These are phyloP conservation scores for Sarcophaga subvicina DNA, from an alignment of 2,888 invertebrate species.

Conservation along the genomic window DNA sequence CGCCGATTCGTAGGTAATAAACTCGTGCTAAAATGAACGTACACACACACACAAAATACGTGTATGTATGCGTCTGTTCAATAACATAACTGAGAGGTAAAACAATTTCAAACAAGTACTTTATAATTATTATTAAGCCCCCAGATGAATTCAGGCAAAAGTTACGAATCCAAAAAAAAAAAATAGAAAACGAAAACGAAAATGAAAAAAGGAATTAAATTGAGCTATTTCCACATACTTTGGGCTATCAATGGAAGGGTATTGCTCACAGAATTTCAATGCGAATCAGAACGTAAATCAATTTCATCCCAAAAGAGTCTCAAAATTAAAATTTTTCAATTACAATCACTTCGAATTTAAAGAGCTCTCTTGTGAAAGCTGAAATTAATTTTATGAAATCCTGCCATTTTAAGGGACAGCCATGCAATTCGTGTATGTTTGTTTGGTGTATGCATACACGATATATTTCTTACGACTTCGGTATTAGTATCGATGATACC, in stretches of 20 bases:
- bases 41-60: neutral
- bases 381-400: no score
- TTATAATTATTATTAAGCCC: slow-evolving; percentile 61
- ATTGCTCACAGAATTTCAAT: neutral
- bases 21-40: slow-evolving; percentile 64
- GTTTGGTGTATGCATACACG: neutral
- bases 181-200: neutral
- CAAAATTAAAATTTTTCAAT: neutral
- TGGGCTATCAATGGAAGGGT: slow-evolving; percentile 13
- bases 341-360: neutral
- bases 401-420: neutral
- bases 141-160: slow-evolving; percentile 48
- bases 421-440: neutral
- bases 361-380: no score
- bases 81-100: slow-evolving; percentile 53
- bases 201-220: slow-evolving; percentile 42
- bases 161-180: slow-evolving; percentile 9
- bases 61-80: neutral
- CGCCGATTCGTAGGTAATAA: slow-evolving; percentile 61
- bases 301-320: neutral
- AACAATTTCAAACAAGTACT: slow-evolving; percentile 59
- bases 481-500: slow-evolving; percentile 24
- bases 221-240: slow-evolving; percentile 60
- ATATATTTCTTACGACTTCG: neutral
- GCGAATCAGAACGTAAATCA: neutral